Conservation (phyloP, 2,888 invertebrate species). For the Plebejus melissa region DNA sequence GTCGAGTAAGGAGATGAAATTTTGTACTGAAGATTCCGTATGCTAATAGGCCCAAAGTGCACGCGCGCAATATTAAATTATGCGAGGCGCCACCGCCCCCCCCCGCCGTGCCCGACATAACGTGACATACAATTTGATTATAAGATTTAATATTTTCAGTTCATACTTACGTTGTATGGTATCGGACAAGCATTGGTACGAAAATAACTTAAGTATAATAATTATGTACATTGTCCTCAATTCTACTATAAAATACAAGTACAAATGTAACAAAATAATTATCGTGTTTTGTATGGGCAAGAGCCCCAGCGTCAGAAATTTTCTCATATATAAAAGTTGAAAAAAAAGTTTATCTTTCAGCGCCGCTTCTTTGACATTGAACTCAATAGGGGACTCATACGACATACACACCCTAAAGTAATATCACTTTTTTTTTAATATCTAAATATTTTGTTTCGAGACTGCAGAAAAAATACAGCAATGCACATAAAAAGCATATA, state of each 20-base stretch:
- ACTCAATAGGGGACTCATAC: no score
- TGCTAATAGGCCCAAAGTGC: conserved; percentile 5
- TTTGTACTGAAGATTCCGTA: conserved; percentile 37
- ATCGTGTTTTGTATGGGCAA: no score
- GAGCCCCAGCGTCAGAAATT: no score
- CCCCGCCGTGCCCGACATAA: conserved; percentile 34
- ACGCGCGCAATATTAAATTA: conserved; percentile 35
- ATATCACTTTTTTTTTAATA: no score
- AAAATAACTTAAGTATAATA: conserved; percentile 1
- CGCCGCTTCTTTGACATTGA: no score
- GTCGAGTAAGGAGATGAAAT: neutral
- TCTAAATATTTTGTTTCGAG: no score
- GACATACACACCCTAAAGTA: no score
- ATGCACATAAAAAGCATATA: no score
- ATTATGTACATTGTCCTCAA: neutral
- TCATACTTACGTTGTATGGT: conserved; percentile 38
- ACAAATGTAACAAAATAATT: neutral
- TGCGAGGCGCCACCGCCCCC: conserved; percentile 19
- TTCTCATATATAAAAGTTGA: no score
- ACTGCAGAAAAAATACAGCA: no score
- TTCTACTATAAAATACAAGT: neutral
- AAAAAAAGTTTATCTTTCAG: no score
- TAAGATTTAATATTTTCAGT: conserved; percentile 39
- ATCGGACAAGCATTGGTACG: conserved; percentile 32
- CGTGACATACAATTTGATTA: conserved; percentile 40